Evolutionary conservation across 1,140 invertebrate genomes (phyloP).

Genomic region (Diabrotica virgifera): DNA sequence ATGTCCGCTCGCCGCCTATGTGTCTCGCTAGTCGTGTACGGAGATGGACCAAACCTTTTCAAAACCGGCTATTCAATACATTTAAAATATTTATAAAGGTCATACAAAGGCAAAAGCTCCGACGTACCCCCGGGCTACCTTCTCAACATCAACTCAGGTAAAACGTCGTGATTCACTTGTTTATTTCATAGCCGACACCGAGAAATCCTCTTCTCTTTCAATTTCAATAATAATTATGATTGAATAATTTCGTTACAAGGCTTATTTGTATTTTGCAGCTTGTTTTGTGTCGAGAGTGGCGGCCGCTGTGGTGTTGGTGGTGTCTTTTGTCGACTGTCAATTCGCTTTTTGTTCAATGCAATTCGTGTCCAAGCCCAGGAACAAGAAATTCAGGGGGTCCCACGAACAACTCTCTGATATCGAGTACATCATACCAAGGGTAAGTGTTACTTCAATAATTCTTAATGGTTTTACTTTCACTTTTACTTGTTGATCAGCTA

Average conservation of each 20-base stretch:
- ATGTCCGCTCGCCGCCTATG: no score
- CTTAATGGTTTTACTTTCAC: background rate
- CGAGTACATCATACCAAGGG: conserved; percentile 54
- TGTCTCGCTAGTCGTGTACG: background rate
- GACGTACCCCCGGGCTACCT: conserved; percentile 5
- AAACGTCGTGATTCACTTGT: conserved; percentile 22
- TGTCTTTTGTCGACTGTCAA: conserved; percentile 53
- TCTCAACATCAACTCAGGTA: conserved; percentile 7
- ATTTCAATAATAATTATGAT: conserved; percentile 9
- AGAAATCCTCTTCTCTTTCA: conserved; percentile 5
- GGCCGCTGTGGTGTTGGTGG: conserved; percentile 46
- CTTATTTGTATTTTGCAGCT: conserved; percentile 42
- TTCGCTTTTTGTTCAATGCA: conserved; percentile 54
- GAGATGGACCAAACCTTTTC: conserved; percentile 16
- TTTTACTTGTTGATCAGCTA: background rate
- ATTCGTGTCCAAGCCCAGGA: conserved; percentile 31
- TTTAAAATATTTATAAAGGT: conserved; percentile 21
- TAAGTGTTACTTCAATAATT: conserved; percentile 37
- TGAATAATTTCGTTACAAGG: conserved; percentile 15
- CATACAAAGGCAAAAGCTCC: conserved; percentile 17
- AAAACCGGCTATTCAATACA: conserved; percentile 14
- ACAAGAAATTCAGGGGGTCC: conserved; percentile 37
- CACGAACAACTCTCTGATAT: conserved; percentile 51
- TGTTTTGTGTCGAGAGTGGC: conserved; percentile 48
- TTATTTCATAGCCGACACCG: conserved; percentile 4